Evolutionary conservation across 23 tunicate species (phyloP).

Genomic region (Ciona savignyi): DNA sequence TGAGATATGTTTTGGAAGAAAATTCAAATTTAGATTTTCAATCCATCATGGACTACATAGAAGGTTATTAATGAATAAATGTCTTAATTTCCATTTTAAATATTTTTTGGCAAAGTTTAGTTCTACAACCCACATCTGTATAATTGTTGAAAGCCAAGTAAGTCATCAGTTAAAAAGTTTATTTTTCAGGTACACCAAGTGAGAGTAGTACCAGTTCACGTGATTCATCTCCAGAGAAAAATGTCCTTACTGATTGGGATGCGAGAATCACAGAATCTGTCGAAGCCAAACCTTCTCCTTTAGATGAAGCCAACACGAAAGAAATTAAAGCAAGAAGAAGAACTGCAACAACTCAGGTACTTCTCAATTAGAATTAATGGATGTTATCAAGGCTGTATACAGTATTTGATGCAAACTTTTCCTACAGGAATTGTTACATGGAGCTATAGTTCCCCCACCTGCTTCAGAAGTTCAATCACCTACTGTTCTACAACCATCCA

Average conservation of each 20-base stretch:
- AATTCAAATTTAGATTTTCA: constrained; percentile 51
- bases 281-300: background rate
- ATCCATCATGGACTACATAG: constrained; percentile 40
- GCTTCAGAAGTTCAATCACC: too few relatives aligned
- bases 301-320: constrained; percentile 4
- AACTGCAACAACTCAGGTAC: constrained; percentile 86
- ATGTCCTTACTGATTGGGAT: constrained; percentile 3
- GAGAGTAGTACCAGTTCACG: constrained; percentile 48
- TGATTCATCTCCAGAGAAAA: constrained; percentile 52
- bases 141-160: too few relatives aligned
- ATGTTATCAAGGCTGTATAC: too few relatives aligned
- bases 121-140: too few relatives aligned
- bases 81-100: too few relatives aligned
- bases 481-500: too few relatives aligned
- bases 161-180: background rate
- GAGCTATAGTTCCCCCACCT: too few relatives aligned
- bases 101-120: too few relatives aligned
- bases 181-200: constrained; percentile 24
- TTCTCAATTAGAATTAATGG: too few relatives aligned
- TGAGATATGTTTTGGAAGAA: constrained; percentile 73
- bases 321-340: constrained; percentile 65
- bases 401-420: too few relatives aligned
- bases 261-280: background rate
- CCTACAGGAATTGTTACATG: background rate
- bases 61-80: too few relatives aligned